A percentile compares a stretch with the other conserved stretches of the same genome.
Conservation (phyloP, 2,888 invertebrate species). For the Diploptera punctata region DNA sequence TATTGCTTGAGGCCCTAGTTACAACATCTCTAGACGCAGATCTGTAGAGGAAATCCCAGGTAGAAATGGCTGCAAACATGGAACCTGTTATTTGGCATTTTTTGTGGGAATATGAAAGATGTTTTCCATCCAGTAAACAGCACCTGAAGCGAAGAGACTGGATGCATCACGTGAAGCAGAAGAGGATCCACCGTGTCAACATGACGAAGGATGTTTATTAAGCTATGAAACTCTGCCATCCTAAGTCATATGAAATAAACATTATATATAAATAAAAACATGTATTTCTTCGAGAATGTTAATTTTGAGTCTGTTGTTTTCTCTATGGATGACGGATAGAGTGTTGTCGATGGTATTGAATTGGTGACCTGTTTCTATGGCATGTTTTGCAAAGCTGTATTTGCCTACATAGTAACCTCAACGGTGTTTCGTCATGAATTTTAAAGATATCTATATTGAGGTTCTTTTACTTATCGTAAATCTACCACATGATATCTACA, state of each 20-base stretch:
- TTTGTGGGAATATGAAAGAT: not conserved
- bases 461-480: too few relatives aligned
- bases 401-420: too few relatives aligned
- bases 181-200: not conserved
- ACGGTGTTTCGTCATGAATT: too few relatives aligned
- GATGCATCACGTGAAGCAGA: not conserved
- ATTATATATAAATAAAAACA: slow-evolving; percentile 14
- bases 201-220: too few relatives aligned
- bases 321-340: too few relatives aligned
- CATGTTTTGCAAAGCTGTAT: too few relatives aligned
- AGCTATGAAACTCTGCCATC: slow-evolving; percentile 26
- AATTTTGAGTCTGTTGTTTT: too few relatives aligned
- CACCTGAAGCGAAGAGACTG: slow-evolving; percentile 4
- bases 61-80: not conserved
- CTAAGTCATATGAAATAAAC: slow-evolving; percentile 32
- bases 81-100: not conserved
- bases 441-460: too few relatives aligned
- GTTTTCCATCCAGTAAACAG: slow-evolving; percentile 2
- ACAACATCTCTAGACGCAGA: not conserved
- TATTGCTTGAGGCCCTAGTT: slow-evolving; percentile 14
- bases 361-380: too few relatives aligned
- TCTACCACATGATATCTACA: too few relatives aligned
- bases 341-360: too few relatives aligned
- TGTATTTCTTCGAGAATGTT: too few relatives aligned
- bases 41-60: not conserved